These are phyloP conservation scores for Drosophila recens DNA, from an alignment of 2,888 invertebrate species.

Conservation along the genomic window DNA sequence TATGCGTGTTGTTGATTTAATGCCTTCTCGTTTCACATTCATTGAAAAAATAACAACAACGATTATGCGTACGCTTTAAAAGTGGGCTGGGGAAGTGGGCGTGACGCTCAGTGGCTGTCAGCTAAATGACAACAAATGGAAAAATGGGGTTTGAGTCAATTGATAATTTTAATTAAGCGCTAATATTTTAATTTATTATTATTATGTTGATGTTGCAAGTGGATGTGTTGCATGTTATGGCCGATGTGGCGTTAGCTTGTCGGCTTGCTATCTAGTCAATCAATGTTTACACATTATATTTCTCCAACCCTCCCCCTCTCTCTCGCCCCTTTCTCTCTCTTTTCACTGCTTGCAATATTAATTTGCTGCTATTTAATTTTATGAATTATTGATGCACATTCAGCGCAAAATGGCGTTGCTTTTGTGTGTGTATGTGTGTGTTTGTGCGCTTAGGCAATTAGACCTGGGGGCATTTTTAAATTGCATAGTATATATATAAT, in stretches of 20 bases:
- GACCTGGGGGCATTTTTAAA: constrained; percentile 56
- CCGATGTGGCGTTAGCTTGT: constrained; percentile 55
- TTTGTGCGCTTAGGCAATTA: constrained; percentile 49
- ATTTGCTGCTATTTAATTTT: constrained; percentile 71
- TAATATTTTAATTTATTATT: constrained; percentile 79
- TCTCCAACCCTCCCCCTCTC: not conserved
- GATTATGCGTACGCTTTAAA: not conserved
- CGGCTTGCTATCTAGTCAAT: constrained; percentile 34
- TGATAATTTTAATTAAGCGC: constrained; percentile 81
- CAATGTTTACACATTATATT: constrained; percentile 26
- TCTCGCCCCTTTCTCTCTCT: not conserved
- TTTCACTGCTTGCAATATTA: constrained; percentile 28
- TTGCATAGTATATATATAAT: constrained; percentile 37
- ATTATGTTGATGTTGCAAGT: constrained; percentile 54
- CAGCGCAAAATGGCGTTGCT: constrained; percentile 38
- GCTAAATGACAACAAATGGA: constrained; percentile 45
- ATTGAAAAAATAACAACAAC: constrained; percentile 23
- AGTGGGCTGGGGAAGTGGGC: constrained; percentile 1
- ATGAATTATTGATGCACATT: constrained; percentile 75
- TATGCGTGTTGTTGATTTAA: constrained; percentile 49
- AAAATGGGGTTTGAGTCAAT: constrained; percentile 48
- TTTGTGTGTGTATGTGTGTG: constrained; percentile 3
- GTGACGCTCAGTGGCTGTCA: constrained; percentile 31
- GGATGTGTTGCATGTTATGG: constrained; percentile 49
- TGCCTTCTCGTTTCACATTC: constrained; percentile 8